phyloP scores from a whole-genome alignment of 2,113 vertebrate species.

The western clawed frog (Xenopus tropicalis) region DNA sequence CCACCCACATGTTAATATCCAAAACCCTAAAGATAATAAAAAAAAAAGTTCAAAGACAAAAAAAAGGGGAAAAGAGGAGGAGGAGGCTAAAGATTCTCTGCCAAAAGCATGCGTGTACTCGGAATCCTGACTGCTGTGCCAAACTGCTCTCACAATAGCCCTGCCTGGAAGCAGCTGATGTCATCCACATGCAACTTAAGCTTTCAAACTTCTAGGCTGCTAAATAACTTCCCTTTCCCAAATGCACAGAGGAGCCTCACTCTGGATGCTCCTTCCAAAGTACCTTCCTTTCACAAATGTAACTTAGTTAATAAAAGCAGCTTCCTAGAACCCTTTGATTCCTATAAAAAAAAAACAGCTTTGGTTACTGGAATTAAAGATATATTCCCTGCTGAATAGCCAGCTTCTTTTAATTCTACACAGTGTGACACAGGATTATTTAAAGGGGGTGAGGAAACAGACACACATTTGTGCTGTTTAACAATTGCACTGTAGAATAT shows the following conservation, averaged over 20 bases:
- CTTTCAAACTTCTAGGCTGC: constrained; percentile 44
- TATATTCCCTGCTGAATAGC: too few species aligned
- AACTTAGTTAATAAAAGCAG: too few species aligned
- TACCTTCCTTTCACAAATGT: too few species aligned
- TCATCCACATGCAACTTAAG: constrained; percentile 45
- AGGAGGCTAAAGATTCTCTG: background rate
- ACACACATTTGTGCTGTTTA: too few species aligned
- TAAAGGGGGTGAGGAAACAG: too few species aligned
- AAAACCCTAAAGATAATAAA: constrained; percentile 41
- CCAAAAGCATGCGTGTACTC: constrained; percentile 12
- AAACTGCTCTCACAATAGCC: constrained; percentile 45
- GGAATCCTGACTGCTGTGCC: constrained; percentile 32
- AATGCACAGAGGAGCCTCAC: background rate
- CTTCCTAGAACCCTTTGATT: too few species aligned
- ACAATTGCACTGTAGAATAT: too few species aligned
- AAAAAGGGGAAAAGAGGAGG: constrained; percentile 26
- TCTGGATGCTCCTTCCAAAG: too few species aligned
- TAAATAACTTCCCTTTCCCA: background rate
- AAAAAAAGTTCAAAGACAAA: background rate
- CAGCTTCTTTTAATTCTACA: too few species aligned
- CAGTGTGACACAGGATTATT: too few species aligned
- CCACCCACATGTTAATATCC: constrained; percentile 47
- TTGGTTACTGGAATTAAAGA: too few species aligned
- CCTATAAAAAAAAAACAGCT: too few species aligned
- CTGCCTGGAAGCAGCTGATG: constrained; percentile 45